Evolutionary conservation across 2,113 vertebrate genomes (phyloP), one percentile per base, ranked within the genome.

Genomic region (Hemichromis elongatus): DNA sequence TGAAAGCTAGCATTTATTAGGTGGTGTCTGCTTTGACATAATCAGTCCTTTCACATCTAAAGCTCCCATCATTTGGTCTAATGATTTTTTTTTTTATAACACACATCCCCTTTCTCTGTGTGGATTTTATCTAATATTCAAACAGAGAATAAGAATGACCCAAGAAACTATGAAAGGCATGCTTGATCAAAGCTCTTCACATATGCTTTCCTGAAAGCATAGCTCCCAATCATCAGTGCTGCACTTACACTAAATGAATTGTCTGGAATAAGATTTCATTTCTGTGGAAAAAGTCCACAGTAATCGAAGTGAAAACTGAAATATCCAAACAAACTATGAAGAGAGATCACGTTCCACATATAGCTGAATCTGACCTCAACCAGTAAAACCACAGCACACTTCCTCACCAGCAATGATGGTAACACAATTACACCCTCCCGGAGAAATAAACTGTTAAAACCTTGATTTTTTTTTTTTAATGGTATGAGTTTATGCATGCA

Each of bases 281-380:
- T 45, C 8, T 26, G 14, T 73, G 68, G 33, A 73, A 73, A 73
- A 73, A 47, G 16, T 47, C 28, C 24, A 24, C 24, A 73, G 24
- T 28, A 5, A 47, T 73, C 24, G 28, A 47, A 10, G 2, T 47
- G 40, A 28, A 73, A 47, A 28, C 42, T 7, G 42, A 3, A 73
- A 47, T 73, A 47, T 24, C 40, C 14, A 47, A 47, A 73, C 24
- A 47, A 73, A 47, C 42, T 14, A 7, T 47, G 42, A 73, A 47
- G 18, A 1, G 3, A 47, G 66, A 73, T 0, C 2, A 28, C 0
- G 14, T 2, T 40, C 14, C 40, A 47, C 40, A 73, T 0, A 73
- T 7, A 26, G 9, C 0, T 28, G 6, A 1, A 73, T 2, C 24
- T 47, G 40, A 26, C 0, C 9, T 47, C 66, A 70, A 47, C 66